Evolutionary conservation across 2,888 invertebrate species (phyloP).

Genomic region (Scrobipalpa atriplicella): DNA sequence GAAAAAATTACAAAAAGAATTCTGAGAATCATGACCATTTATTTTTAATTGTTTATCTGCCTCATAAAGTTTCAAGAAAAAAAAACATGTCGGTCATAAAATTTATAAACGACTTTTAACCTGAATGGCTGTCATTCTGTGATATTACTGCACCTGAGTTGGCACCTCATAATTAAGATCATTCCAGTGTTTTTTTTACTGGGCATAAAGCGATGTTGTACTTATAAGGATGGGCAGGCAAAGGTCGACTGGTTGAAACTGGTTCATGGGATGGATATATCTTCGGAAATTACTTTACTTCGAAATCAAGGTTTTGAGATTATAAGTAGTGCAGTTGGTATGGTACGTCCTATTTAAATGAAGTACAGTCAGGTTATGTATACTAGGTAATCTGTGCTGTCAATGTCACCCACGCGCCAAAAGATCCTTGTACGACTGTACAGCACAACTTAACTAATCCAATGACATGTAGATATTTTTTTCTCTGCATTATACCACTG

Average conservation of each 20-base stretch:
- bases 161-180: constrained; percentile 25
- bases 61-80: too few species aligned
- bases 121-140: constrained; percentile 6
- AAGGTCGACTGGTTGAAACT: constrained; percentile 25
- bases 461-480: too few species aligned
- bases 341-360: neutral
- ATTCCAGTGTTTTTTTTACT: neutral
- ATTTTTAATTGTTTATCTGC: neutral
- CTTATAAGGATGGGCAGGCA: constrained; percentile 15
- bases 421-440: too few species aligned
- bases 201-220: neutral
- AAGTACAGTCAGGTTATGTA: too few species aligned
- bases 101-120: neutral
- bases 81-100: neutral
- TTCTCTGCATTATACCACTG: too few species aligned
- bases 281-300: too few species aligned
- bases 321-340: neutral
- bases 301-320: neutral
- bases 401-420: too few species aligned
- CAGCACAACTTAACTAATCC: too few species aligned
- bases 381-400: too few species aligned
- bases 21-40: neutral
- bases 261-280: constrained; percentile 4
- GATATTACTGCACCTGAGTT: constrained; percentile 5
- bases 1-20: neutral